phyloP scores from a whole-genome alignment of 2,888 invertebrate species.

The Agrilus biguttatus region DNA sequence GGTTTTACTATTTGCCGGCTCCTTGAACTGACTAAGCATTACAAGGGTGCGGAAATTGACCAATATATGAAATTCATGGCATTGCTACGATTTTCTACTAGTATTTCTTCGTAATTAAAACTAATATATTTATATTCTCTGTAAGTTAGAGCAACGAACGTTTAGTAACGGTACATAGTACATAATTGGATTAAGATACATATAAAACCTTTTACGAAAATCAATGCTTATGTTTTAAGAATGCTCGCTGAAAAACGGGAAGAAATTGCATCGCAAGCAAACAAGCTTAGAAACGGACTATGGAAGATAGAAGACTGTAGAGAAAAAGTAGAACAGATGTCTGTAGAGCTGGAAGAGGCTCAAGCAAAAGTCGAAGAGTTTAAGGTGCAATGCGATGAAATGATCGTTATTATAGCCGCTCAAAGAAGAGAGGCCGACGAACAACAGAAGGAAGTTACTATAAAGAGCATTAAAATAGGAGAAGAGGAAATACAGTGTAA shows the following conservation, averaged over 20 bases:
- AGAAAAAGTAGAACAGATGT: slow-evolving; percentile 68
- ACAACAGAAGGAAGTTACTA: slow-evolving; percentile 58
- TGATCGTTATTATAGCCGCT: slow-evolving; percentile 64
- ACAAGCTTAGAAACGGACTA: slow-evolving; percentile 68
- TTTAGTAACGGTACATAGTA: too few species aligned
- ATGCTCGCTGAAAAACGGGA: slow-evolving; percentile 57
- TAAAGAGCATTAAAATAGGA: slow-evolving; percentile 55
- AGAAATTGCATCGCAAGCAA: slow-evolving; percentile 57
- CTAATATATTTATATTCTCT: too few species aligned
- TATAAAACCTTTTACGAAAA: neutral
- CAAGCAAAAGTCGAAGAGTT: slow-evolving; percentile 61
- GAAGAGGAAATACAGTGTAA: slow-evolving; percentile 73
- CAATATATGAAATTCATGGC: too few species aligned
- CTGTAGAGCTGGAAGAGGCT: slow-evolving; percentile 64
- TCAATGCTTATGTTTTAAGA: slow-evolving; percentile 27
- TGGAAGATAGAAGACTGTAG: slow-evolving; percentile 80
- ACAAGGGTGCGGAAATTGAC: too few species aligned
- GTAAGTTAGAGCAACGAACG: too few species aligned
- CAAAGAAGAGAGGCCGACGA: slow-evolving; percentile 76
- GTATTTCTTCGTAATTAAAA: too few species aligned
- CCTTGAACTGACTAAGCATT: too few species aligned
- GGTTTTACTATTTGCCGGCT: too few species aligned
- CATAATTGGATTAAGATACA: too few species aligned
- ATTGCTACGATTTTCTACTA: too few species aligned
- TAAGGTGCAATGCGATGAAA: slow-evolving; percentile 74